Conservation (phyloP, 2,888 invertebrate genomes). For the Orthosia gracilis region DNA sequence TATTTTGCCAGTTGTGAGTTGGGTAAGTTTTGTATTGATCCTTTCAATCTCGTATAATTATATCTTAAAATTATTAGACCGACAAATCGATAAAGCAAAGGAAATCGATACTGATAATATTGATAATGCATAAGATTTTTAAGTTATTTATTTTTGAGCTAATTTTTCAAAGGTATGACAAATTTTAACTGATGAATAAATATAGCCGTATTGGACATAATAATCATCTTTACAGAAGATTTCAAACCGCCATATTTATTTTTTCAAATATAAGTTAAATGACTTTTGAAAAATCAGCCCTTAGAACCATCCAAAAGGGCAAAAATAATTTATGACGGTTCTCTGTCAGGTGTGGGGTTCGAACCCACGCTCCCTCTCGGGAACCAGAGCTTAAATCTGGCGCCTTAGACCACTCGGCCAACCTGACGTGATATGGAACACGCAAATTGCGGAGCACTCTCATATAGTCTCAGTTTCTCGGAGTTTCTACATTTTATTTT, state of each 20-base stretch:
- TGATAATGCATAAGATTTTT: no score
- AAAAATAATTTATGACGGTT: not conserved
- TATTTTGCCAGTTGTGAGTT: not conserved
- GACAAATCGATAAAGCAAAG: not conserved
- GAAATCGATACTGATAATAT: not conserved
- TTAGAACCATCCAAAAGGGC: not conserved
- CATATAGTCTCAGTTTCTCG: no score
- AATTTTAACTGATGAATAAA: no score
- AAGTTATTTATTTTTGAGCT: no score
- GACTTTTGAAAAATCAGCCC: no score
- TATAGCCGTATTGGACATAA: no score
- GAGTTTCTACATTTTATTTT: not conserved
- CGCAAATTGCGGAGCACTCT: not conserved
- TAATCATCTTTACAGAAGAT: no score
- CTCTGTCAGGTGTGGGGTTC: constrained; percentile 95
- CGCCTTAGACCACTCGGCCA: constrained; percentile 97
- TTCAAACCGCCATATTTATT: no score
- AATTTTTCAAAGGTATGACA: no score
- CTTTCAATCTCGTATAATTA: not conserved
- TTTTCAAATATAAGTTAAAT: no score
- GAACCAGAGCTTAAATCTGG: constrained; percentile 96
- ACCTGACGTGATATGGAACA: constrained; percentile 89
- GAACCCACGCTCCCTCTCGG: constrained; percentile 96
- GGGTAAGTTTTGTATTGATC: no score
- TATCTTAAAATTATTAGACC: not conserved